These are phyloP conservation scores for Tauraco erythrolophus DNA, from an alignment of 2,113 vertebrate species.

Conservation along the genomic window DNA sequence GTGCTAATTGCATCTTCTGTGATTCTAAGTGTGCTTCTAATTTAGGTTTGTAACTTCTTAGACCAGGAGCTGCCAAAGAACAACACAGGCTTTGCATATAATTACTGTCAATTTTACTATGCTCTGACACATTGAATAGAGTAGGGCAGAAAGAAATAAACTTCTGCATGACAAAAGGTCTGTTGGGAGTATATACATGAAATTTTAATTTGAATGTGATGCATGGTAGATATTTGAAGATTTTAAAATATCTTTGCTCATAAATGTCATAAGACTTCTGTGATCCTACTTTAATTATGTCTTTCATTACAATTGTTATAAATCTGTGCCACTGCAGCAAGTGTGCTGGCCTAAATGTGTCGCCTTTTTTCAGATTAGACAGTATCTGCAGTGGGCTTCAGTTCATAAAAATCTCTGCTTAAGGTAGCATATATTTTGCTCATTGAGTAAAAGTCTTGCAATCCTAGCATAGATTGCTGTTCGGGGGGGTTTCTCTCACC, in stretches of 20 bases:
- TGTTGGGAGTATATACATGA: slow-evolving; percentile 73
- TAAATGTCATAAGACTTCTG: slow-evolving; percentile 64
- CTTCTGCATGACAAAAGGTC: slow-evolving; percentile 76
- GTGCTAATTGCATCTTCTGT: slow-evolving; percentile 80
- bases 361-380: slow-evolving; percentile 54
- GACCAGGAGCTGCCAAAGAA: slow-evolving; percentile 77
- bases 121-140: slow-evolving; percentile 70
- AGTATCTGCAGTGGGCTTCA: neutral
- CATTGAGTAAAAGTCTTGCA: neutral
- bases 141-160: slow-evolving; percentile 73
- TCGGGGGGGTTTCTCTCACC: neutral
- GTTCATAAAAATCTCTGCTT: slow-evolving; percentile 33
- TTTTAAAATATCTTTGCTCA: slow-evolving; percentile 70
- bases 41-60: slow-evolving; percentile 80
- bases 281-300: slow-evolving; percentile 64
- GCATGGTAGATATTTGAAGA: slow-evolving; percentile 66
- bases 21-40: slow-evolving; percentile 79
- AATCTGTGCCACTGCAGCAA: slow-evolving; percentile 53
- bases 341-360: slow-evolving; percentile 44
- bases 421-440: neutral
- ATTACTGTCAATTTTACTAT: slow-evolving; percentile 78
- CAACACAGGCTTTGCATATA: slow-evolving; percentile 74
- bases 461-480: neutral
- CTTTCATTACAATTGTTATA: slow-evolving; percentile 60
- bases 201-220: slow-evolving; percentile 79